Conservation (phyloP, 2,113 vertebrate genomes). For the Embiotoca jacksoni region DNA sequence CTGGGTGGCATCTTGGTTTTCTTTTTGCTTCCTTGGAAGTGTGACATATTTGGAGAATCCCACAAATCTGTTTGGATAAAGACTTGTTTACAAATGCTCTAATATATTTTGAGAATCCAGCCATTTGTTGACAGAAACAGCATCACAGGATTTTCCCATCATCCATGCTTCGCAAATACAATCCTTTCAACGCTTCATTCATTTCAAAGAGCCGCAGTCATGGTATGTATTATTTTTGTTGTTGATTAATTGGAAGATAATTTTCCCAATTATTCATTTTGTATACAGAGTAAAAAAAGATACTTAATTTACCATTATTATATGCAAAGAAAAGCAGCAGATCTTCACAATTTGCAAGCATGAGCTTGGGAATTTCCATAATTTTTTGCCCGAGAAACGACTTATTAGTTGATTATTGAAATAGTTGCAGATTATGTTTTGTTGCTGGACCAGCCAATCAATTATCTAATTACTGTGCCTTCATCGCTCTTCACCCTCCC, state of each 20-base stretch:
- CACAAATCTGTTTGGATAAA: slow-evolving; percentile 24
- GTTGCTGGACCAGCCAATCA: background rate
- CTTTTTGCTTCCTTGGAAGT: background rate
- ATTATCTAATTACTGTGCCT: background rate
- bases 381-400: background rate
- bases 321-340: background rate
- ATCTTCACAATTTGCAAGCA: background rate
- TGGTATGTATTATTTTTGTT: background rate
- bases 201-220: background rate
- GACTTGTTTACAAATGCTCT: background rate
- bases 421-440: too few species aligned
- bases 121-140: slow-evolving; percentile 6
- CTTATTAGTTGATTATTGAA: too few species aligned
- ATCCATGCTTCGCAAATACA: background rate
- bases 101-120: background rate
- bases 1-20: background rate
- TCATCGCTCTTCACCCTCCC: background rate
- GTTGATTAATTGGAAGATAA: background rate
- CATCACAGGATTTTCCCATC: background rate
- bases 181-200: background rate
- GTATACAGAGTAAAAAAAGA: background rate
- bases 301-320: background rate
- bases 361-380: background rate
- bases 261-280: background rate
- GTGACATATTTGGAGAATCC: slow-evolving; percentile 27